Conservation (phyloP, 1,140 invertebrate genomes). For the Andrena cerasifolii region DNA sequence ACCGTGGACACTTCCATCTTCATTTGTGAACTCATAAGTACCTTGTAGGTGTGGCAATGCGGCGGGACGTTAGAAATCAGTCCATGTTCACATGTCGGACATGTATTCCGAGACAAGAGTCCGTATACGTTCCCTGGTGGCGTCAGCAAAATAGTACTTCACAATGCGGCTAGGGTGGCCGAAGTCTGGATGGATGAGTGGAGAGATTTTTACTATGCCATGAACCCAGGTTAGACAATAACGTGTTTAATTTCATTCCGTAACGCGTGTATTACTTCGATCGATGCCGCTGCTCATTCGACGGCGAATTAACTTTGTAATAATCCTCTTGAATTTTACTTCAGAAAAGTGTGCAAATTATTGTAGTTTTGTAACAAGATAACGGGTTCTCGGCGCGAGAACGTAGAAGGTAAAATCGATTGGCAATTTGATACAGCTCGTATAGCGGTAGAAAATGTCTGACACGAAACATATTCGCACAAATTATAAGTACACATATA, state of each 20-base stretch:
- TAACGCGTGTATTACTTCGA: conserved; percentile 31
- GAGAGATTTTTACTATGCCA: conserved; percentile 99
- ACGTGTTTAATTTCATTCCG: conserved; percentile 56
- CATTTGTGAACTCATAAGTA: conserved; percentile 73
- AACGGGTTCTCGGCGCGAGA: background rate
- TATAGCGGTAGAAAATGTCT: background rate
- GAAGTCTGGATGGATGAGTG: conserved; percentile 99
- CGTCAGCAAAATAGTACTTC: conserved; percentile 97
- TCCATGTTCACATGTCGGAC: conserved; percentile 97
- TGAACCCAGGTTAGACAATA: conserved; percentile 95
- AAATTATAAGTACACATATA: conserved; percentile 4
- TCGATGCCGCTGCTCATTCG: conserved; percentile 18
- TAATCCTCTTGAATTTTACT: background rate
- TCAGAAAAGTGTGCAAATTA: conserved; percentile 8
- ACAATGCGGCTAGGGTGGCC: conserved; percentile 97
- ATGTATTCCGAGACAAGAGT: conserved; percentile 99
- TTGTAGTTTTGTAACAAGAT: conserved; percentile 1
- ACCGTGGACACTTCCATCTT: conserved; percentile 17
- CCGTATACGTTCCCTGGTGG: conserved; percentile 99
- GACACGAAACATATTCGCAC: background rate
- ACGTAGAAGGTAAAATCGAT: background rate
- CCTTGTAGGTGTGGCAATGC: conserved; percentile 97
- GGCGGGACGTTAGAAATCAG: conserved; percentile 97
- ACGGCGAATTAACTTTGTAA: background rate
- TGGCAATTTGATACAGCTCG: background rate